Base-by-base conservation (phyloP, 2,888 invertebrate genomes). In the Kuschelorhynchus macadamiae region DNA sequence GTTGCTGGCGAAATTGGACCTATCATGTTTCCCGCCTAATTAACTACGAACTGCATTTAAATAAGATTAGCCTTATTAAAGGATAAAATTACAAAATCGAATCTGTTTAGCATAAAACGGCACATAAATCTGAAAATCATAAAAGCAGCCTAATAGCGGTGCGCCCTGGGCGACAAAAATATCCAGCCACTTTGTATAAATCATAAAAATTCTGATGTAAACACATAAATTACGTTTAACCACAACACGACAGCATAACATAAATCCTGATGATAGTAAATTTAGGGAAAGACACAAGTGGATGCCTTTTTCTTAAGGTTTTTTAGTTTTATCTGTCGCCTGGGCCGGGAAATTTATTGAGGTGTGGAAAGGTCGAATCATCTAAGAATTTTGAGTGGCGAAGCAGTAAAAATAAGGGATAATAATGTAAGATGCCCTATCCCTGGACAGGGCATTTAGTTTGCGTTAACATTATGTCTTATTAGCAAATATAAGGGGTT, bases 181-280 rank as follows among this genome's bases (percentile, higher is more conserved):
- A 67, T 62, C 67, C 41, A 52, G 50, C 67, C 67, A 67, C 67
- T 67, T 67, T 67, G 67, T 62, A 70, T 70, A 70, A 70, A 70
- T 70, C 70, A 70, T 70, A 70, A 70, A 70, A 70, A 66, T 66
- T 70, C 52, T 61, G 65, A 66, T 65, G 66, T 70, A 70, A 70
- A 70, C 70, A 70, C 65, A 70, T 70, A 70, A 70, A 70, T 70
- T 57, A 52, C 30, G 62, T 41, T 62, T 56, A 60, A 56, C 67
- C 62, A 50, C 62, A 67, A 67, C 67, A 57, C 49, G 62, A 67
- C 56, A 44, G 67, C 14, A 49, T 62, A 67, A 67, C 67, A 67
- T 67, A 67, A 67, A 67, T 67, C 62, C 41, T 57, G 57, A 67
- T 52, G 67, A 62, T 44, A 67, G 62, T 62, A 62, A 50, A 67